Conservation (phyloP, 2,113 vertebrate species). For the Malaclemys terrapin region DNA sequence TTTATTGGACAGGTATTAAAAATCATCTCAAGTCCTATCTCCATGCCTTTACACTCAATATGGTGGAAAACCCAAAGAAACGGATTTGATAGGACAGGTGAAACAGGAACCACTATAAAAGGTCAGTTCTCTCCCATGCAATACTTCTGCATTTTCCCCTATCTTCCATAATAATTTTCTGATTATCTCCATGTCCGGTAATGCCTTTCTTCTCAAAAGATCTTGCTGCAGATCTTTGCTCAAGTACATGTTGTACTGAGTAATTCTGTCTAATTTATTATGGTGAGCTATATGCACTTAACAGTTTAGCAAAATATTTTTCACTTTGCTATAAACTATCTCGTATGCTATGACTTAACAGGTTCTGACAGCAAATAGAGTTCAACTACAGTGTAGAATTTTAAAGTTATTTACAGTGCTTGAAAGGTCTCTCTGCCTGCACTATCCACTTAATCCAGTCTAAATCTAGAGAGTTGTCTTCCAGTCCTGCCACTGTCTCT, state of each 20-base stretch:
- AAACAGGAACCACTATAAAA: constrained; percentile 8
- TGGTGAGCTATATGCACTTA: constrained; percentile 16
- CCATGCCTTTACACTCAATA: not conserved
- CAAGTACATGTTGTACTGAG: constrained; percentile 24
- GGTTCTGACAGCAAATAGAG: constrained; percentile 67
- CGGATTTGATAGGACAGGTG: not conserved
- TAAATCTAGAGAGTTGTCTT: constrained; percentile 58
- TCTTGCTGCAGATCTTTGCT: not conserved
- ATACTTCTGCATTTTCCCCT: not conserved
- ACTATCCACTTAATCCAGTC: constrained; percentile 70
- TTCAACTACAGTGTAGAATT: constrained; percentile 54
- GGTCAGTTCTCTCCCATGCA: not conserved
- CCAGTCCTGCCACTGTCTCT: constrained; percentile 53
- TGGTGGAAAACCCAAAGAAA: not conserved
- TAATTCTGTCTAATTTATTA: constrained; percentile 64
- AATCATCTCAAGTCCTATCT: not conserved
- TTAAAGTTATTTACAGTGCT: constrained; percentile 72
- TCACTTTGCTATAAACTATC: constrained; percentile 62
- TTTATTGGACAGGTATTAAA: not conserved
- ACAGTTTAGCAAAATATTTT: constrained; percentile 65
- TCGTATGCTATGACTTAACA: constrained; percentile 50
- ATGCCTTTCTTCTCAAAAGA: not conserved
- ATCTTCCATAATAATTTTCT: not conserved
- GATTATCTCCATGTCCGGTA: not conserved
- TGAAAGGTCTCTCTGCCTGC: constrained; percentile 51